Evolutionary conservation across 1,140 invertebrate species (phyloP), one percentile per base, ranked within the genome.

Genomic region (Ladona fulva): DNA sequence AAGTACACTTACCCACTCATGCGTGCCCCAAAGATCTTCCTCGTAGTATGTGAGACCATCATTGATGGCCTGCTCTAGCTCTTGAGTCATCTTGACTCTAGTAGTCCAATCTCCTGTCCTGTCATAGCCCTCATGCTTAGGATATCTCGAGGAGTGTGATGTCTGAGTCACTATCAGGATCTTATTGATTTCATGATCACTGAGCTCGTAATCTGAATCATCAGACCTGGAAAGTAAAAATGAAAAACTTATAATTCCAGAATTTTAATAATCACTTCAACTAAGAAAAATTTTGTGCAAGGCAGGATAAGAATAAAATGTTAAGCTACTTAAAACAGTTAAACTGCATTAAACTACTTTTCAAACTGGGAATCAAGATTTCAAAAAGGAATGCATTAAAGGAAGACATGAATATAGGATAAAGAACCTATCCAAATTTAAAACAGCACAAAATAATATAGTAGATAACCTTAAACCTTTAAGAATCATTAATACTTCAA

Each of bases 1-100:
- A 6, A 19, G 8, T 73, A 25, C 8, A 79, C 81, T 79, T 76
- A 83, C 82, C 83, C 83, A 83, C 42, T 84, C 84, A 74, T 80
- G 76, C 76, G 82, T 79, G 24, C 86, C 89, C 93, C 93, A 94
- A 42, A 97, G 86, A 83, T 96, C 94, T 82, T 97, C 93, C 86
- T 99, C 97, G 83, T 99, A 99, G 83, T 96, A 95, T 83, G 90
- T 92, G 8, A 99, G 88, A 11, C 97, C 97, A 86, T 99, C 95
- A 83, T 98, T 97, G 80, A 99, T 99, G 14, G 94, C 91, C 84
- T 96, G 92, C 80, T 93, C 95, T 78, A 98, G 86, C 83, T 99
- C 97, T 85, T 97, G 94, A 10, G 93, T 94, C 85, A 99, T 96
- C 88, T 96, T 96, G 19, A 93, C 93, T 78, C 94, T 87, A 0